Base-by-base conservation (phyloP, 2,113 vertebrate species). In the Rhinogobius similis region DNA sequence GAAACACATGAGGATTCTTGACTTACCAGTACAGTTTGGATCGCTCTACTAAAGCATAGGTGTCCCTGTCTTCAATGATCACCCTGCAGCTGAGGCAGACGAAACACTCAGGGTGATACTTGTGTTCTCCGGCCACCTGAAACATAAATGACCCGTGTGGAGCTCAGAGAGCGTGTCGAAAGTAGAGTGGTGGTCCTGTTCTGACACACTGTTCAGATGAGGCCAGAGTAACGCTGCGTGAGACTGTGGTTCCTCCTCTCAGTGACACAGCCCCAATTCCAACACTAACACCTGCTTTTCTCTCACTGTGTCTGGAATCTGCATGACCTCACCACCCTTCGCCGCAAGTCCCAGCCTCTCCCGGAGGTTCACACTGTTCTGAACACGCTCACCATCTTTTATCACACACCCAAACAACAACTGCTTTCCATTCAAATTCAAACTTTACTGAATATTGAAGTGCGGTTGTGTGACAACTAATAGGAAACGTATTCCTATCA, bases 31-130 rank as follows among this genome's bases (percentile, higher is more conserved):
- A 99, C 3, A 99, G 96, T 65, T 94, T 93, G 24, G 94, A 94
- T 55, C 95, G 93, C 65, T 97, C 95, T 38, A 99, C 97, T 11
- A 99, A 92, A 0, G 96, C 96, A 0, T 98, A 98, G 0, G 96
- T 95, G 56, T 99, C 97, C 41, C 93, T 90, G 72, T 99, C 97
- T 63, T 98, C 97, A 23, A 99, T 96, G 86, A 97, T 94, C 89
- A 96, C 95, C 86, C 93, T 97, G 92, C 97, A 99, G 86, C 94
- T 95, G 90, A 96, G 93, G 72, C 97, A 98, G 12, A 95, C 94
- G 75, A 99, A 99, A 87, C 97, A 99, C 84, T 99, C 97, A 0
- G 97, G 96, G 85, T 99, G 97, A 86, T 97, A 99, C 87, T 97
- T 99, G 93, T 96, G 97, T 70, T 98, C 96, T 18, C 95, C 96